Base-by-base conservation (phyloP, 2,888 invertebrate genomes). In the Ischnus inquisitorius region DNA sequence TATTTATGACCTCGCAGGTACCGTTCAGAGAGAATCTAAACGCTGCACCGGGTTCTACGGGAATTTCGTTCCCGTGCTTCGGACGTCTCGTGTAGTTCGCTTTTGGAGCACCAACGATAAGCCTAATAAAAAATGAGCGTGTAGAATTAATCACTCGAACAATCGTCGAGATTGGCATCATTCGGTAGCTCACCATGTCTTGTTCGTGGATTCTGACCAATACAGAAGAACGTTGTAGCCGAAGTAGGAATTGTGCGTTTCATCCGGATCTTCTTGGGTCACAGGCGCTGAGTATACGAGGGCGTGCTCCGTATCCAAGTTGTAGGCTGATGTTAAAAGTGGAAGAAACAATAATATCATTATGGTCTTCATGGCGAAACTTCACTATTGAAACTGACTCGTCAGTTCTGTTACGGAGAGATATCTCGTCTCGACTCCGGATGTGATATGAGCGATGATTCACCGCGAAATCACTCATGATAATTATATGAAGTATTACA, bases 51-150 rank as follows among this genome's bases (percentile, higher is more conserved):
- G 95, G 94, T 90, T 95, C 94, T 64, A 92, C 90, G 2, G 94
- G 88, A 57, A 83, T 79, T 43, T 77, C 67, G 28, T 83, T 83
- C 0, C 72, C 76, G 34, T 68, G 65, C 3, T 65, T 60, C 28
- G 67, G 41, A 5, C 4, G 34, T 62, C 93, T 87, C 0, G 94
- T 92, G 5, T 94, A 95, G 89, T 95, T 95, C 10, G 94, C 94
- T 76, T 94, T 94, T 2, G 95, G 95, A n/a, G 95, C 95, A 51
- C 95, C 95, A 83, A 95, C 92, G 46, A 95, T 88, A 34, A 95
- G 72, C 91, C 95, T 95, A 51, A 16, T n/a, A n/a, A 1, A 48
- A 48, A n/a, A n/a, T n/a, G n/a, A n/a, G 2, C 16, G 16, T 16
- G n/a, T 48, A 48, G 4, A 16, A 16, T 48, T 16, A 48, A 48